A percentile compares a stretch with the other conserved stretches of the same genome.
These are phyloP conservation scores for Caenorhabditis sp. DNA, from an alignment of 2,888 invertebrate genomes.

Conservation along the genomic window DNA sequence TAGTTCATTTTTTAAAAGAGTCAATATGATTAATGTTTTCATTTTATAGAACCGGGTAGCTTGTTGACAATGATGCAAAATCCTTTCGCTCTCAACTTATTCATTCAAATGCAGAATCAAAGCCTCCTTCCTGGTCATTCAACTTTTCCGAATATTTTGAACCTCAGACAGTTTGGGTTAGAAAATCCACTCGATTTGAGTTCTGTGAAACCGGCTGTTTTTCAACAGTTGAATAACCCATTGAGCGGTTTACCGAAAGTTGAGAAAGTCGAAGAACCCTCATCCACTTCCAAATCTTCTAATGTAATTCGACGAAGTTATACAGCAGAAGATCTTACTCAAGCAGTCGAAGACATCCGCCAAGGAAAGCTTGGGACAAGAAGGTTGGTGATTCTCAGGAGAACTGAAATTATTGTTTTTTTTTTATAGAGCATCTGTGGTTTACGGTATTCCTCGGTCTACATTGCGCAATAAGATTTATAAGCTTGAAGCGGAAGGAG, in stretches of 20 bases:
- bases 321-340: constrained; percentile 92
- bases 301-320: constrained; percentile 79
- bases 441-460: constrained; percentile 94
- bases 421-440: constrained; percentile 81
- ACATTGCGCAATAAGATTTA: constrained; percentile 90
- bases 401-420: neutral
- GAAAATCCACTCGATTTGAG: constrained; percentile 42
- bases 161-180: neutral
- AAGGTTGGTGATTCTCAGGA: constrained; percentile 74
- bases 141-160: neutral
- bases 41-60: neutral
- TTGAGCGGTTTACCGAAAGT: constrained; percentile 26
- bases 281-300: neutral
- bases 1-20: neutral
- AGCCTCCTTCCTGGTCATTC: constrained; percentile 10
- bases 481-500: constrained; percentile 71
- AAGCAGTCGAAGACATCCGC: constrained; percentile 81
- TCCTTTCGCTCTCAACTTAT: constrained; percentile 32
- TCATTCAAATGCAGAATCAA: constrained; percentile 30
- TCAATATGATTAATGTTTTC: constrained; percentile 1
- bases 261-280: constrained; percentile 15
- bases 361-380: constrained; percentile 55
- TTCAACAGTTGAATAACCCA: constrained; percentile 3
- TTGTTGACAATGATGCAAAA: constrained; percentile 22
- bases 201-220: constrained; percentile 18